phyloP scores from a whole-genome alignment of 1,140 invertebrate genomes.

The Chrysopa pallens region DNA sequence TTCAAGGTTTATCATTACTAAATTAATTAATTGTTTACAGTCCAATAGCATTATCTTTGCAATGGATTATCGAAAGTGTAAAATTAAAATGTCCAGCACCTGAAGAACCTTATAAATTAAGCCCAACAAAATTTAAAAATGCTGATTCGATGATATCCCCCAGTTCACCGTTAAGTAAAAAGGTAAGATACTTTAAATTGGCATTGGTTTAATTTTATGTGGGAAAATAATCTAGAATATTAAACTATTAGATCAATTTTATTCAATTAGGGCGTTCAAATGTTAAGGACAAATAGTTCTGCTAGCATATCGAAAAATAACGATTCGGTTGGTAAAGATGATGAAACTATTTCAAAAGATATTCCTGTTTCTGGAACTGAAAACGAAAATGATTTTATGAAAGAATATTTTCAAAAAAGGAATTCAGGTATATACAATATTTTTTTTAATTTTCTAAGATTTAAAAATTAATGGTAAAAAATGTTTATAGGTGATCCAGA shows the following conservation, averaged over 20 bases:
- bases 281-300: constrained; percentile 14
- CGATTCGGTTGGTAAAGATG: neutral
- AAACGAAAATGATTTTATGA: constrained; percentile 4
- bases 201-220: constrained; percentile 2
- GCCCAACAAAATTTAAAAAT: constrained; percentile 1
- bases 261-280: constrained; percentile 19
- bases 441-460: constrained; percentile 1
- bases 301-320: neutral
- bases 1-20: neutral
- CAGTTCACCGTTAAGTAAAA: constrained; percentile 44
- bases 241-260: neutral
- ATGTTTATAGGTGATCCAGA: constrained; percentile 5
- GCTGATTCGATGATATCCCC: constrained; percentile 16
- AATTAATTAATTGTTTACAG: constrained; percentile 22
- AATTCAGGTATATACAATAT: constrained; percentile 8
- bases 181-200: constrained; percentile 16
- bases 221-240: too few species aligned
- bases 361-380: neutral
- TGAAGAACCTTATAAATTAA: constrained; percentile 32
- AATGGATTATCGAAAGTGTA: constrained; percentile 61
- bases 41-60: constrained; percentile 41
- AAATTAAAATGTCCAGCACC: constrained; percentile 32
- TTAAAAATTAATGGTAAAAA: neutral
- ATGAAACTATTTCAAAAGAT: too few species aligned
- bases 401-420: constrained; percentile 1